Percentiles rank a stretch among this genome's conserved stretches.
phyloP scores from a whole-genome alignment of 1,140 invertebrate genomes.

The Nephila pilipes region DNA sequence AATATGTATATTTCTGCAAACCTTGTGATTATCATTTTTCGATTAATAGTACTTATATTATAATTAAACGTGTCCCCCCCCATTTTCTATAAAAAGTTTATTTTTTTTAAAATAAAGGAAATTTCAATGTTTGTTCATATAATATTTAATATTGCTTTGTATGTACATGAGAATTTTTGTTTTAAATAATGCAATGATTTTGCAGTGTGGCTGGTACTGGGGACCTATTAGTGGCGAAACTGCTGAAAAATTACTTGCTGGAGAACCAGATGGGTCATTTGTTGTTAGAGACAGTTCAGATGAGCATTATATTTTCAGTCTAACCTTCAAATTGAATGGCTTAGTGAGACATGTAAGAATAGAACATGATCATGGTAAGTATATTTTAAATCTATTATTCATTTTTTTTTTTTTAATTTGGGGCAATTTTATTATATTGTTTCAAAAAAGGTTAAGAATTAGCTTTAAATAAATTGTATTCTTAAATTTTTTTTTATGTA shows the following conservation, averaged over 20 bases:
- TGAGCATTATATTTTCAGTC: constrained; percentile 97
- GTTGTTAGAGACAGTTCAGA: constrained; percentile 98
- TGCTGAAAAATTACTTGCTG: constrained; percentile 95
- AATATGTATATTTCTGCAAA: too few relatives aligned
- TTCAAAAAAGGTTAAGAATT: too few relatives aligned
- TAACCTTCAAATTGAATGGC: constrained; percentile 96
- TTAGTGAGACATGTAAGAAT: constrained; percentile 96
- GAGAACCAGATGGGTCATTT: constrained; percentile 95
- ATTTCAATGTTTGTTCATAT: too few relatives aligned
- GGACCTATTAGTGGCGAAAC: constrained; percentile 96
- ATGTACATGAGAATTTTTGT: too few relatives aligned
- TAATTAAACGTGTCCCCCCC: too few relatives aligned
- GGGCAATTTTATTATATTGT: background rate
- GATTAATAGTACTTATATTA: too few relatives aligned
- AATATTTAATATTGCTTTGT: too few relatives aligned
- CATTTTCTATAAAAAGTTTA: too few relatives aligned
- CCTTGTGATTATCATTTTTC: too few relatives aligned
- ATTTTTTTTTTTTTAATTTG: background rate
- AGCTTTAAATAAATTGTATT: too few relatives aligned
- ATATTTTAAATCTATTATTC: background rate
- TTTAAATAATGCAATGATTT: constrained; percentile 72
- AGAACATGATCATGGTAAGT: constrained; percentile 96
- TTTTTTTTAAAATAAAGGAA: too few relatives aligned
- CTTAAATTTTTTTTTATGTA: too few relatives aligned
- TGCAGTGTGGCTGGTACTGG: constrained; percentile 99